Percentiles rank a stretch among this genome's conserved stretches.
These are phyloP conservation scores for Syngnathus scovelli DNA, from an alignment of 2,113 vertebrate species.

Conservation along the genomic window DNA sequence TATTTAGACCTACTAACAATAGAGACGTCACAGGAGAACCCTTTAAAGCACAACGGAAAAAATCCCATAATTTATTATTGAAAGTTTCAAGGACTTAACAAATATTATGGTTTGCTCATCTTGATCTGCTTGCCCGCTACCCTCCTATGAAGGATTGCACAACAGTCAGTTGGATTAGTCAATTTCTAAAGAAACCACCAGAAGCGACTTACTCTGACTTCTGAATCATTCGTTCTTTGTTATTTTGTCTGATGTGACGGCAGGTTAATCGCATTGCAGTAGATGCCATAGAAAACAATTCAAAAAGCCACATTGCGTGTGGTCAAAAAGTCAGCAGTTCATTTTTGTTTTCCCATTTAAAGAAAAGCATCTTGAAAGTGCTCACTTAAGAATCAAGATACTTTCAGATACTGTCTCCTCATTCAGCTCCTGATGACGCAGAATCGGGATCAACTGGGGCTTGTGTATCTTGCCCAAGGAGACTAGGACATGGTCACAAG, in stretches of 20 bases:
- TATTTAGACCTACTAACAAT: conserved; percentile 11
- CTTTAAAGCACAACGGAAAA: background rate
- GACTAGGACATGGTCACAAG: no score
- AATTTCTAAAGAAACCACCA: background rate
- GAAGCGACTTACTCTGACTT: background rate
- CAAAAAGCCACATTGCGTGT: background rate
- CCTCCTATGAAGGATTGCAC: conserved; percentile 8
- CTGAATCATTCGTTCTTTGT: background rate
- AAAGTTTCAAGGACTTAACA: conserved; percentile 9
- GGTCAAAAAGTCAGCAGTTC: background rate
- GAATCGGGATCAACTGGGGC: background rate
- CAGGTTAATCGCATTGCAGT: background rate
- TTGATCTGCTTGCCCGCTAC: background rate
- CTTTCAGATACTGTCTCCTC: no score
- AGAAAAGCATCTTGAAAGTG: background rate
- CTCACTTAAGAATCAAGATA: background rate
- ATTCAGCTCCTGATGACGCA: no score
- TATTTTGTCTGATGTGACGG: background rate
- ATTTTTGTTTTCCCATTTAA: background rate
- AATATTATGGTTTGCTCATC: conserved; percentile 34
- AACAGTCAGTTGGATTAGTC: conserved; percentile 14
- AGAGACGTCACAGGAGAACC: background rate
- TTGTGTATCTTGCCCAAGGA: no score
- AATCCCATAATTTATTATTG: conserved; percentile 18
- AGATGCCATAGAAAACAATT: background rate